phyloP scores from a whole-genome alignment of 2,888 invertebrate genomes.

The Sclerodermus sp. region DNA sequence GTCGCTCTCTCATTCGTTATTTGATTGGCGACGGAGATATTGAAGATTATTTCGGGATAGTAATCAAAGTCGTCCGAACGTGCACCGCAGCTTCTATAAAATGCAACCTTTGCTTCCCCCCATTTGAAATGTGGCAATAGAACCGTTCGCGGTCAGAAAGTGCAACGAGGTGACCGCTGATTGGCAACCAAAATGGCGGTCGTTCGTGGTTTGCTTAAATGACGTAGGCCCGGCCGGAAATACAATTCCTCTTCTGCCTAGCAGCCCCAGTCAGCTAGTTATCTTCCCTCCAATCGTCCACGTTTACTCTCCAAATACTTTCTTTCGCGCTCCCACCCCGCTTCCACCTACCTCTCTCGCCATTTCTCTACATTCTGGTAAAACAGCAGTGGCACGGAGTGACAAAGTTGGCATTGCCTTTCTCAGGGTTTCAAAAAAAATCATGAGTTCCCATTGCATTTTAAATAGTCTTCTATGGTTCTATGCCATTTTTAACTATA shows the following conservation, averaged over 20 bases:
- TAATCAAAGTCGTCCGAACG: slow-evolving; percentile 27
- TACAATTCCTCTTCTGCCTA: slow-evolving; percentile 30
- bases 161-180: too few relatives aligned
- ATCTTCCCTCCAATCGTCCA: not conserved
- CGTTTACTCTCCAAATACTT: not conserved
- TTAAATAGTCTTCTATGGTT: too few relatives aligned
- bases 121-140: too few relatives aligned
- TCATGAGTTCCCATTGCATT: too few relatives aligned
- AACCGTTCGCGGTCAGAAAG: too few relatives aligned
- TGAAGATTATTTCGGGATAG: slow-evolving; percentile 7
- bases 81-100: slow-evolving; percentile 3
- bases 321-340: not conserved
- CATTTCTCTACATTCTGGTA: not conserved
- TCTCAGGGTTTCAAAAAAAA: too few relatives aligned
- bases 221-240: slow-evolving; percentile 24
- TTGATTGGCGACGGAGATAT: too few relatives aligned
- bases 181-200: slow-evolving; percentile 5
- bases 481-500: too few relatives aligned
- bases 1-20: too few relatives aligned
- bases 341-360: slow-evolving; percentile 4
- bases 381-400: too few relatives aligned
- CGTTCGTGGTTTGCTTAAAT: slow-evolving; percentile 36
- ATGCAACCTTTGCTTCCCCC: slow-evolving; percentile 13
- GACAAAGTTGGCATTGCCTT: too few relatives aligned
- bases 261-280: slow-evolving; percentile 23